phyloP scores from a whole-genome alignment of 2,888 invertebrate species.

The Galeruca laticollis region DNA sequence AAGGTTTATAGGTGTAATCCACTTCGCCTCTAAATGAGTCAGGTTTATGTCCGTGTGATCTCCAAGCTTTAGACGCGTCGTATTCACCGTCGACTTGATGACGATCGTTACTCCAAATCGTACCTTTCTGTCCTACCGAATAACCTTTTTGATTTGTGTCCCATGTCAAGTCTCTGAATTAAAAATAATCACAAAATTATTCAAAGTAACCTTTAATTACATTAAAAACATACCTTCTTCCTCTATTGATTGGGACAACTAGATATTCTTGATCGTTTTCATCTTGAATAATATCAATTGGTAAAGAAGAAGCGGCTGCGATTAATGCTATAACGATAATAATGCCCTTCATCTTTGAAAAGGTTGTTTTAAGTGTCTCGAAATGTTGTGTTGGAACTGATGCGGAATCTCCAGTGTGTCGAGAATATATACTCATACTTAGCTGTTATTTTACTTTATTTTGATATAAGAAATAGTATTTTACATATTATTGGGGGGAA shows the following conservation, averaged over 20 bases:
- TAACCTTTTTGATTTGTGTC: conserved; percentile 24
- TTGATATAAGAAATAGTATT: no score
- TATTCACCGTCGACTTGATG: conserved; percentile 52
- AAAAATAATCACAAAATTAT: background rate
- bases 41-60: conserved; percentile 48
- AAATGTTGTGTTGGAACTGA: no score
- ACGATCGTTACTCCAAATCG: conserved; percentile 37
- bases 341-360: conserved; percentile 41
- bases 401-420: no score
- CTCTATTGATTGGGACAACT: conserved; percentile 38
- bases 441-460: background rate
- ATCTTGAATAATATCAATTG: conserved; percentile 43
- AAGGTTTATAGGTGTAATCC: conserved; percentile 53
- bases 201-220: background rate
- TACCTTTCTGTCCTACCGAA: conserved; percentile 15
- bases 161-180: conserved; percentile 25
- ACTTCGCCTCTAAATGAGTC: conserved; percentile 52
- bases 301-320: conserved; percentile 37
- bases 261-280: conserved; percentile 42
- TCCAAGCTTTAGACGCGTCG: conserved; percentile 52
- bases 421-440: no score
- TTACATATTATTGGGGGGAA: no score
- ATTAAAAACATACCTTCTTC: conserved; percentile 41
- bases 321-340: conserved; percentile 26
- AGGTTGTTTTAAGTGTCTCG: background rate